Base-by-base conservation (phyloP, 2,888 invertebrate species). In the Parasteatoda lunata region DNA sequence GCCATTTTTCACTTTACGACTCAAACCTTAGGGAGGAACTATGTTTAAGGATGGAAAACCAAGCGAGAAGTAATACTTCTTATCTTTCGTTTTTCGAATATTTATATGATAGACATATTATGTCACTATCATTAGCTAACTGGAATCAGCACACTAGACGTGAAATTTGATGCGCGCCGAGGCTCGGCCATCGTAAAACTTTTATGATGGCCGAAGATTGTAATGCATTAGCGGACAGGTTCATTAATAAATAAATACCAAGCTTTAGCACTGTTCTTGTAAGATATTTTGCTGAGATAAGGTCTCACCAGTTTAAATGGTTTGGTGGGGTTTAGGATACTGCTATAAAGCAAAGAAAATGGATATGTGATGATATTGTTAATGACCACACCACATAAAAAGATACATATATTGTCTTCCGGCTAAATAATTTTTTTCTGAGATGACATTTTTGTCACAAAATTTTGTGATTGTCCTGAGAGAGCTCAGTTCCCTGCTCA, bases 101-200 rank as follows among this genome's bases (percentile, higher is more conserved):
- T 59, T 59, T 59, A 59, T 59, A n/a, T n/a, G 59, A 59, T 54
- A 54, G 8, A 59, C 59, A 59, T n/a, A 6, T n/a, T 9, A 7
- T n/a, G 59, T n/a, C 9, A n/a, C 8, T 59, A 59, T 59, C 59
- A 59, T 59, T 59, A 59, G n/a, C 59, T 59, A 59, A 59, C 59
- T 9, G n/a, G 59, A 59, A 59, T 8, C 11, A 59, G 59, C 59
- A 13, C 59, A 59, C 9, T 13, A 13, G 59, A 59, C 9, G 59
- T 59, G 59, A 59, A 59, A 59, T 59, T 59, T 59, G 59, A 59
- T 9, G 8, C 9, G 59, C 59, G 72, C 30, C 69, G 30, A 69
- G 49, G 72, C 4, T n/a, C 49, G n/a, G 15, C 72, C 9, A 51
- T 72, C 72, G 72, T 72, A 72, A 72, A 72, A 72, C n/a, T 72